phyloP scores from a whole-genome alignment of 2,797 vertebrate genomes.

The Sebastes paucispinis region DNA sequence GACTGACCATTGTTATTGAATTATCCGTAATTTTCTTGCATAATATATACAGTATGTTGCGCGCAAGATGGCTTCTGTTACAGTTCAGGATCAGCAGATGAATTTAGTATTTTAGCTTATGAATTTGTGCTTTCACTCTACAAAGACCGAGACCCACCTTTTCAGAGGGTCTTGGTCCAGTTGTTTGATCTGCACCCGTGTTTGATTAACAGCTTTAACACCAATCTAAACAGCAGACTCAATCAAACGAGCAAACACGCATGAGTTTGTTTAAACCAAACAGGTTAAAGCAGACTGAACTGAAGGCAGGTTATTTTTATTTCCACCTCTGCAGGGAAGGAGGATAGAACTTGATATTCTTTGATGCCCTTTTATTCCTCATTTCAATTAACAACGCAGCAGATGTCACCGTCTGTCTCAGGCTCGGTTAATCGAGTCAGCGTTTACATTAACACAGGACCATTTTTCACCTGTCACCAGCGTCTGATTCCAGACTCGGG shows the following conservation, averaged over 20 bases:
- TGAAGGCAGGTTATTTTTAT: not conserved
- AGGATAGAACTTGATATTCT: not conserved
- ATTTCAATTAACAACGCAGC: not conserved
- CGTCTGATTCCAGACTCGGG: constrained; percentile 26
- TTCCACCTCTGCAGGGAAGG: not conserved
- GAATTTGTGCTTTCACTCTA: not conserved
- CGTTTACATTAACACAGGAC: constrained; percentile 31
- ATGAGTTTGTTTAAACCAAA: not conserved
- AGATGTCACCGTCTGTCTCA: constrained; percentile 2
- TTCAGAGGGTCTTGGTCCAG: not conserved
- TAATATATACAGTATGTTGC: not conserved
- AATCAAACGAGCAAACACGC: not conserved
- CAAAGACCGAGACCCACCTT: not conserved
- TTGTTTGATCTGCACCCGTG: not conserved
- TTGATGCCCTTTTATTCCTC: not conserved
- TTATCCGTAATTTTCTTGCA: not conserved
- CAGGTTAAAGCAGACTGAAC: not conserved
- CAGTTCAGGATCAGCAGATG: not conserved
- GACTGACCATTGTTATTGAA: not conserved
- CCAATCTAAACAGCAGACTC: not conserved
- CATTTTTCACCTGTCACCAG: constrained; percentile 46
- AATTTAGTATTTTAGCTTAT: not conserved
- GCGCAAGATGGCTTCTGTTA: not conserved
- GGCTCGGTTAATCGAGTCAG: constrained; percentile 28
- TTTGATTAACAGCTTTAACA: not conserved